phyloP scores from a whole-genome alignment of 2,888 invertebrate species.

The Zygothrica quintamaculata region DNA sequence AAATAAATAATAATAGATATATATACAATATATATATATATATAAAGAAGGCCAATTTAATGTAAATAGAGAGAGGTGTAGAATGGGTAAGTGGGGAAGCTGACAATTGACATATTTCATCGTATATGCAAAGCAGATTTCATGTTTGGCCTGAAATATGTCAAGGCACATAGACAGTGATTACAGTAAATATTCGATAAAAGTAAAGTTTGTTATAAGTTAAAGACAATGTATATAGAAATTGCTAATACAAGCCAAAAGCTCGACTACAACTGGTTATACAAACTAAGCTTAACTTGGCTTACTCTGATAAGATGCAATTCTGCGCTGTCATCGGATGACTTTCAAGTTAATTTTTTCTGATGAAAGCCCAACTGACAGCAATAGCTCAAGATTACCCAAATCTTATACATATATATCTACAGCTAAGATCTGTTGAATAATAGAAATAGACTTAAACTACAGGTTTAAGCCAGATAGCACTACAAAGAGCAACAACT shows the following conservation, averaged over 20 bases:
- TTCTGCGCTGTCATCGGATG: slow-evolving; percentile 52
- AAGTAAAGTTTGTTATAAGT: too few relatives aligned
- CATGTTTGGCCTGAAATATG: too few relatives aligned
- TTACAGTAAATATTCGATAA: too few relatives aligned
- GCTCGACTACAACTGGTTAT: too few relatives aligned
- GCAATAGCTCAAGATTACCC: slow-evolving; percentile 34
- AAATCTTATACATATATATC: slow-evolving; percentile 36
- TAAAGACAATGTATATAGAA: too few relatives aligned
- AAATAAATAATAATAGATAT: slow-evolving; percentile 41
- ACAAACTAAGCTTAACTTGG: too few relatives aligned
- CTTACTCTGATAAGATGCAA: slow-evolving; percentile 37
- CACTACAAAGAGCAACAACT: slow-evolving; percentile 45
- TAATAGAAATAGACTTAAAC: slow-evolving; percentile 25
- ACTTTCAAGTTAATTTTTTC: slow-evolving; percentile 47
- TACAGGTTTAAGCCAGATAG: slow-evolving; percentile 46
- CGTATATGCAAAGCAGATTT: too few relatives aligned
- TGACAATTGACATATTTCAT: slow-evolving; percentile 15
- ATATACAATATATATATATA: too few relatives aligned
- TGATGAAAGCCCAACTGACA: slow-evolving; percentile 39
- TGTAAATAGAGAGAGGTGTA: slow-evolving; percentile 21
- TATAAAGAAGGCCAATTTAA: background rate
- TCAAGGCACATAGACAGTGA: too few relatives aligned
- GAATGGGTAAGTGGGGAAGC: background rate
- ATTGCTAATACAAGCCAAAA: too few relatives aligned
- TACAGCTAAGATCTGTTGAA: slow-evolving; percentile 39